phyloP scores from a whole-genome alignment of 37 sponge, comb jelly and placozoan species.

The Axinella damicornis region DNA sequence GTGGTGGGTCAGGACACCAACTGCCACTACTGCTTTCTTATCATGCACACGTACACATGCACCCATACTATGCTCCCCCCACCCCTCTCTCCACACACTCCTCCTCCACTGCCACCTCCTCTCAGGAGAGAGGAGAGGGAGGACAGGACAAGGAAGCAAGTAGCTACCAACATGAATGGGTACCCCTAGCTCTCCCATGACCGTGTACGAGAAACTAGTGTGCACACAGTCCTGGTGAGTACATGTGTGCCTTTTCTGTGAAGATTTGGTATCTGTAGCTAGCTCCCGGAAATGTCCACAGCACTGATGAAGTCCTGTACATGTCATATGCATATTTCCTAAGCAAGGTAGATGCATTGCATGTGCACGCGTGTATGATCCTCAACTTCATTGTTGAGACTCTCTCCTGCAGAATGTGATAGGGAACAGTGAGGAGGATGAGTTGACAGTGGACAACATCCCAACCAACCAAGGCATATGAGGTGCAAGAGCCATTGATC shows the following conservation, averaged over 20 bases:
- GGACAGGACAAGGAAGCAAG: not conserved
- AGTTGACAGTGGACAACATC: slow-evolving; percentile 42
- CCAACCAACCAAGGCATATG: slow-evolving; percentile 56
- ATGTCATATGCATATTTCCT: slow-evolving; percentile 45
- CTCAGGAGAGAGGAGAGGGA: slow-evolving; percentile 24
- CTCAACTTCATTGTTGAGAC: not conserved
- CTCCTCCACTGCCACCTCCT: not conserved
- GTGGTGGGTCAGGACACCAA: too few species aligned
- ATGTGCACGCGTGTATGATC: not conserved
- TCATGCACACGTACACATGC: slow-evolving; percentile 38
- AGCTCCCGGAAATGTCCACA: not conserved
- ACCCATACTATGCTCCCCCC: not conserved
- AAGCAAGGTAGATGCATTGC: slow-evolving; percentile 53
- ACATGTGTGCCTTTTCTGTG: too few species aligned
- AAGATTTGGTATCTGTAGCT: too few species aligned
- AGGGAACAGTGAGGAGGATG: slow-evolving; percentile 54
- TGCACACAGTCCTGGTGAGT: slow-evolving; percentile 33
- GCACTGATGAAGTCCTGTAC: slow-evolving; percentile 42
- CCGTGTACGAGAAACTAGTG: slow-evolving; percentile 47
- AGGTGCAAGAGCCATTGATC: slow-evolving; percentile 38
- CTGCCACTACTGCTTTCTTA: not conserved
- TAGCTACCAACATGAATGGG: too few species aligned
- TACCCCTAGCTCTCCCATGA: slow-evolving; percentile 58
- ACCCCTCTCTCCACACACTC: too few species aligned
- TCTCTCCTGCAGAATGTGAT: slow-evolving; percentile 12